These are phyloP conservation scores for Ophioderma brevispina DNA, from an alignment of 35 echinoderm and acorn worm species.

Conservation along the genomic window DNA sequence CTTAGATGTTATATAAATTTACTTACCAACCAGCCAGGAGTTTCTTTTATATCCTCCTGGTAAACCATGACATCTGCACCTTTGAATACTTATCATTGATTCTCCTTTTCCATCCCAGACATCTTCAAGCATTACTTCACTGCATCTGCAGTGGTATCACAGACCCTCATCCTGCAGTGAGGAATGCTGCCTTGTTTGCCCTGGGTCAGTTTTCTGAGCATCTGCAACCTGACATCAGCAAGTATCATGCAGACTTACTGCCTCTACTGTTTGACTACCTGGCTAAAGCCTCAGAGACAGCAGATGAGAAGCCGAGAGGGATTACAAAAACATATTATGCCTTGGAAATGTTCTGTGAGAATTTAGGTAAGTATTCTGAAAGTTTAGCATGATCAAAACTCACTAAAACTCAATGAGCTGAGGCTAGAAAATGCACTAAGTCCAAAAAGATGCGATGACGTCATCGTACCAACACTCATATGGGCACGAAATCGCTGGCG, in stretches of 20 bases:
- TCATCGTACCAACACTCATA: no score
- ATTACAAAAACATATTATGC: constrained; percentile 95
- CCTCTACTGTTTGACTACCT: constrained; percentile 90
- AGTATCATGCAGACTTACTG: constrained; percentile 82
- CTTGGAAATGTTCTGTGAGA: constrained; percentile 99
- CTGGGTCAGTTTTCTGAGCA: constrained; percentile 95
- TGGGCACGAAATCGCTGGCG: no score
- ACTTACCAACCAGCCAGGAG: no score
- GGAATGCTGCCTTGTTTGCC: constrained; percentile 89
- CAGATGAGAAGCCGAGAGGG: constrained; percentile 70
- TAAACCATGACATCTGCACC: no score
- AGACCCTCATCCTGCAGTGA: constrained; percentile 57
- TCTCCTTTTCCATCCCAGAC: no score
- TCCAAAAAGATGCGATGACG: no score
- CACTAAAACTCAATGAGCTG: no score
- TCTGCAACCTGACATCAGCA: constrained; percentile 93
- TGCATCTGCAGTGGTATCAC: constrained; percentile 80
- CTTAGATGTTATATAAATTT: no score
- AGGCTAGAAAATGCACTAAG: no score
- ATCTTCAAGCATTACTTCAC: constrained; percentile 82
- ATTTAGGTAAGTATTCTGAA: constrained; percentile 86
- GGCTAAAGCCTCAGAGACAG: constrained; percentile 48
- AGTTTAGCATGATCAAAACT: no score
- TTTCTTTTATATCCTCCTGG: no score
- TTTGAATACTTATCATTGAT: no score